These are phyloP conservation scores for Hydrotaea cyrtoneurina DNA, from an alignment of 2,888 invertebrate genomes.

Conservation along the genomic window DNA sequence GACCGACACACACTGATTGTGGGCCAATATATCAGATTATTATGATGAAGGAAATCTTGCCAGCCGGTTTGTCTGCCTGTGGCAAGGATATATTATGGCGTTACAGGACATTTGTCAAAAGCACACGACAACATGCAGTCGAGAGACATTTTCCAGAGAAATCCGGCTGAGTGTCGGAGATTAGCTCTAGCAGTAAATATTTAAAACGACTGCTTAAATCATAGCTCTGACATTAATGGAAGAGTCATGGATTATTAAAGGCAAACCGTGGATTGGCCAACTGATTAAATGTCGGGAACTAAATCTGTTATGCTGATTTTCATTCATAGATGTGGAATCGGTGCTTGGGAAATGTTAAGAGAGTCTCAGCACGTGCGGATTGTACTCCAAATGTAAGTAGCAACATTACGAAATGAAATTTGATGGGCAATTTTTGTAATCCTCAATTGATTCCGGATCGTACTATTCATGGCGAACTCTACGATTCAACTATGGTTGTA, in stretches of 20 bases:
- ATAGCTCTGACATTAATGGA: neutral
- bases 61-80: conserved; percentile 32
- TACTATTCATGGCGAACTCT: too few species aligned
- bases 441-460: too few species aligned
- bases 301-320: too few species aligned
- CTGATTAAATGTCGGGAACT: too few species aligned
- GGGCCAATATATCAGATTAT: conserved; percentile 33
- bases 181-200: neutral
- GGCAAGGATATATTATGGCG: conserved; percentile 44
- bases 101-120: conserved; percentile 44
- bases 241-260: neutral
- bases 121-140: neutral
- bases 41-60: neutral
- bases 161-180: neutral
- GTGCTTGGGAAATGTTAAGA: too few species aligned
- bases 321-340: too few species aligned
- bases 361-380: too few species aligned
- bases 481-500: too few species aligned
- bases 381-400: too few species aligned
- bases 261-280: too few species aligned
- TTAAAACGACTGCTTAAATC: neutral
- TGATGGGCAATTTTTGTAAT: too few species aligned
- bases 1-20: conserved; percentile 53
- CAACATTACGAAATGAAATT: too few species aligned
- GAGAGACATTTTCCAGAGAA: conserved; percentile 1